A percentile compares a stretch with the other conserved stretches of the same genome.
Evolutionary conservation across 1,140 invertebrate genomes (phyloP).

Genomic region (Teleopsis dalmanni): DNA sequence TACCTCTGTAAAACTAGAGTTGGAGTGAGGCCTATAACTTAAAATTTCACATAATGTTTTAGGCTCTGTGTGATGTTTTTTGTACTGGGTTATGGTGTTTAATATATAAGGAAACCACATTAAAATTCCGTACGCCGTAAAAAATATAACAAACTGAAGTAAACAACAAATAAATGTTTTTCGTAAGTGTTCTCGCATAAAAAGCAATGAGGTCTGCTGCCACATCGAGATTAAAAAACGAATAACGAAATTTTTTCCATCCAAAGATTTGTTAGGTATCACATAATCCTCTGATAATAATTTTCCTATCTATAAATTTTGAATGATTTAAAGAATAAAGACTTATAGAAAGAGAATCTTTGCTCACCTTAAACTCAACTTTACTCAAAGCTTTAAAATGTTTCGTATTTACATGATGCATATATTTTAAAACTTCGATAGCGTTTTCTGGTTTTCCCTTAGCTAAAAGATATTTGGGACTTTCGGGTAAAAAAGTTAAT

Average conservation of each 20-base stretch:
- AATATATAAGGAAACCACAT: conserved; percentile 50
- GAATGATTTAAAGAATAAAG: neutral
- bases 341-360: no score
- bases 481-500: conserved; percentile 59
- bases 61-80: conserved; percentile 6
- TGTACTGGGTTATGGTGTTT: conserved; percentile 43
- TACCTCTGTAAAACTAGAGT: no score
- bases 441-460: conserved; percentile 50
- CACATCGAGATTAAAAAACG: conserved; percentile 32
- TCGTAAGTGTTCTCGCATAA: conserved; percentile 41
- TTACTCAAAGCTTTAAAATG: neutral
- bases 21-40: no score
- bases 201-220: conserved; percentile 47
- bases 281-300: conserved; percentile 6
- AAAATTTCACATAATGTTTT: conserved; percentile 23
- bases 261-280: neutral
- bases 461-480: conserved; percentile 59
- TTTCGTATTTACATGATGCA: conserved; percentile 50
- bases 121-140: conserved; percentile 48
- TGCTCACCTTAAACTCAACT: neutral
- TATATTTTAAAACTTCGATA: conserved; percentile 49
- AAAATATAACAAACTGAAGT: conserved; percentile 48
- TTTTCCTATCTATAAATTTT: conserved; percentile 4
- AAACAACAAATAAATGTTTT: conserved; percentile 47
- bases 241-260: neutral